Percentiles rank a stretch among this genome's conserved stretches.
Evolutionary conservation across 1,140 invertebrate genomes (phyloP).

Genomic region (Bombus soroeensis): DNA sequence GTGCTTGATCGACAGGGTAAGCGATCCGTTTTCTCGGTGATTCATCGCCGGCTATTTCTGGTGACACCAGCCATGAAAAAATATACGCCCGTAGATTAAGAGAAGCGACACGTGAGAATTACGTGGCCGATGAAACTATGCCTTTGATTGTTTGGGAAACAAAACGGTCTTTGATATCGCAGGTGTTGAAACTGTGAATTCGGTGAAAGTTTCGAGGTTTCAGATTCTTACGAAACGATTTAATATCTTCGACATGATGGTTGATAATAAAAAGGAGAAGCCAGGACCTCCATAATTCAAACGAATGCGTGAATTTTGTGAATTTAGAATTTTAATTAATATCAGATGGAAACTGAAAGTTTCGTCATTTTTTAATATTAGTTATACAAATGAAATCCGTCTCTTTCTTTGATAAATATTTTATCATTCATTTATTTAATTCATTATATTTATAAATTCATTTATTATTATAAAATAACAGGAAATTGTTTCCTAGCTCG

Average conservation of each 20-base stretch:
- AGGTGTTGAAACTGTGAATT: conserved; percentile 14
- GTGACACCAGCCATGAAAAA: conserved; percentile 39
- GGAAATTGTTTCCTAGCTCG: too few relatives aligned
- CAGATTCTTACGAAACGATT: conserved; percentile 22
- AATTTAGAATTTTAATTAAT: too few relatives aligned
- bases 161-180: neutral
- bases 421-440: too few relatives aligned
- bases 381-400: too few relatives aligned
- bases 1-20: conserved; percentile 54
- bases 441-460: too few relatives aligned
- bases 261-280: neutral
- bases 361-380: too few relatives aligned
- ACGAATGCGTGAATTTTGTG: neutral
- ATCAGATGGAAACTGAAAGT: too few relatives aligned
- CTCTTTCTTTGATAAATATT: too few relatives aligned
- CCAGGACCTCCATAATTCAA: neutral
- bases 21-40: conserved; percentile 63
- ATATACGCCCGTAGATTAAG: conserved; percentile 34
- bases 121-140: neutral
- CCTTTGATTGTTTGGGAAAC: neutral
- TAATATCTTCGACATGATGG: conserved; percentile 23
- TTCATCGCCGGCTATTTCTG: conserved; percentile 56
- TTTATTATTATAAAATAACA: too few relatives aligned
- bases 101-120: conserved; percentile 6
- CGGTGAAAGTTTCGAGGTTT: conserved; percentile 1